A percentile compares a stretch with the other conserved stretches of the same genome.
Conservation (phyloP, 2,888 invertebrate species). For the Tricholauxania praeusta region DNA sequence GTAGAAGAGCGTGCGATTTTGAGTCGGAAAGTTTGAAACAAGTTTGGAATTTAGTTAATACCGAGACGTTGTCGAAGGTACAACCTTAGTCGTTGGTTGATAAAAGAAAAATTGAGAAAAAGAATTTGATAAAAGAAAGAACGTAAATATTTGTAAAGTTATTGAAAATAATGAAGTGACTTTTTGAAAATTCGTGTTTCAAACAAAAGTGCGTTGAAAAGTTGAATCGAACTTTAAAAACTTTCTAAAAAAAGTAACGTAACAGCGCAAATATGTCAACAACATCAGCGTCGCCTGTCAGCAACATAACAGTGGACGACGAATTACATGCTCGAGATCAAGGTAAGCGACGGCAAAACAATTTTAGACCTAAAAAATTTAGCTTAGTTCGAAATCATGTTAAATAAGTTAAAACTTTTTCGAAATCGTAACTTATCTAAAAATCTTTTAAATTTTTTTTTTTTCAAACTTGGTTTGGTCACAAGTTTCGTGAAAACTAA, state of each 20-base stretch:
- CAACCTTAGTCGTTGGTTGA: constrained; percentile 39
- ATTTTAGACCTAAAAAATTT: background rate
- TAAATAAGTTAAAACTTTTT: too few species aligned
- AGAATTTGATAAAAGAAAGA: background rate
- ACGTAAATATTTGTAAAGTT: background rate
- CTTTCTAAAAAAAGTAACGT: constrained; percentile 30
- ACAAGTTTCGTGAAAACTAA: too few species aligned
- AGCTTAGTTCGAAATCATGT: too few species aligned
- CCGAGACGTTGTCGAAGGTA: constrained; percentile 60
- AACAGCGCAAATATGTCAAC: constrained; percentile 63
- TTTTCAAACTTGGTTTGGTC: too few species aligned
- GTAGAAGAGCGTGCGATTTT: constrained; percentile 50
- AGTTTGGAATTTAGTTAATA: constrained; percentile 59
- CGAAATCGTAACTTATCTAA: too few species aligned
- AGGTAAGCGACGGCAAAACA: constrained; percentile 59
- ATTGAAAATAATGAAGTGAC: background rate
- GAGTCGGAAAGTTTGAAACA: constrained; percentile 56
- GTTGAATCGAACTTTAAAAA: constrained; percentile 18
- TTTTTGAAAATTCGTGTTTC: constrained; percentile 41
- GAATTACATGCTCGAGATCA: constrained; percentile 66
- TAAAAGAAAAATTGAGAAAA: background rate
- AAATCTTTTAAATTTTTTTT: too few species aligned
- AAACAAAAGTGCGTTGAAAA: background rate
- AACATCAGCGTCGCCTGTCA: constrained; percentile 67
- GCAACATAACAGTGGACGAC: constrained; percentile 68